A percentile compares a stretch with the other conserved stretches of the same genome.
Conservation (phyloP, 2,888 invertebrate species). For the Cheilosia urbana region DNA sequence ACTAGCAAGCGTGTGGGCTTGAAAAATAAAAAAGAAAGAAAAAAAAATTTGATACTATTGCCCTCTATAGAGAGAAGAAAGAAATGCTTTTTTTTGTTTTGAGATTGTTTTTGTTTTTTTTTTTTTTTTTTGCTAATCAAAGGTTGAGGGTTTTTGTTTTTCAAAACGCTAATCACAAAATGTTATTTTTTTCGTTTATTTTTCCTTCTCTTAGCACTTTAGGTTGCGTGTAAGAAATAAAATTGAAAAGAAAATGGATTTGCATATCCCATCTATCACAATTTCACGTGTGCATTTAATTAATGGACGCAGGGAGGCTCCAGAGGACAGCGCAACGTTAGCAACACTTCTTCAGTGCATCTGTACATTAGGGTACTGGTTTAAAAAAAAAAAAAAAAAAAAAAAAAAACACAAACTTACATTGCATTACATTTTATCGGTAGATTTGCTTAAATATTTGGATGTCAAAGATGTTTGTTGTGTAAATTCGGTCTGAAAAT, state of each 20-base stretch:
- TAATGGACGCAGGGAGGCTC: slow-evolving; percentile 73
- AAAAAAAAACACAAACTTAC: slow-evolving; percentile 74
- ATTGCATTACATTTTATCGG: slow-evolving; percentile 69
- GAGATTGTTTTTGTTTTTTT: slow-evolving; percentile 15
- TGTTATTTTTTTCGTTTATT: slow-evolving; percentile 84
- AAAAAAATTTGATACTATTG: not conserved
- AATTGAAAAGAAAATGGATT: slow-evolving; percentile 70
- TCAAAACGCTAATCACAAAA: slow-evolving; percentile 82
- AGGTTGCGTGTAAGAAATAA: slow-evolving; percentile 79
- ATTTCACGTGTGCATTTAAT: slow-evolving; percentile 71
- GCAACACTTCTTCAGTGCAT: slow-evolving; percentile 77
- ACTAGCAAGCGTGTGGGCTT: slow-evolving; percentile 26
- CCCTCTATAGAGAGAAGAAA: slow-evolving; percentile 13
- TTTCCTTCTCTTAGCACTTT: slow-evolving; percentile 84
- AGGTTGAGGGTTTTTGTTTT: slow-evolving; percentile 77
- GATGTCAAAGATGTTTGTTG: slow-evolving; percentile 45
- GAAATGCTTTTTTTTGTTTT: slow-evolving; percentile 27
- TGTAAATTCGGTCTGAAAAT: slow-evolving; percentile 25
- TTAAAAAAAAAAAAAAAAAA: slow-evolving; percentile 80
- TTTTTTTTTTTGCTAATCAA: slow-evolving; percentile 48
- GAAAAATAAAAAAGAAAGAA: not conserved
- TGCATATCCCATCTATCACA: slow-evolving; percentile 65
- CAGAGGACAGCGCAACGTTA: slow-evolving; percentile 74
- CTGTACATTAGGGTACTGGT: slow-evolving; percentile 83
- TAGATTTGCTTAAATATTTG: slow-evolving; percentile 56